Conservation (phyloP, 2,888 invertebrate species). For the Ectropis crepuscularia region DNA sequence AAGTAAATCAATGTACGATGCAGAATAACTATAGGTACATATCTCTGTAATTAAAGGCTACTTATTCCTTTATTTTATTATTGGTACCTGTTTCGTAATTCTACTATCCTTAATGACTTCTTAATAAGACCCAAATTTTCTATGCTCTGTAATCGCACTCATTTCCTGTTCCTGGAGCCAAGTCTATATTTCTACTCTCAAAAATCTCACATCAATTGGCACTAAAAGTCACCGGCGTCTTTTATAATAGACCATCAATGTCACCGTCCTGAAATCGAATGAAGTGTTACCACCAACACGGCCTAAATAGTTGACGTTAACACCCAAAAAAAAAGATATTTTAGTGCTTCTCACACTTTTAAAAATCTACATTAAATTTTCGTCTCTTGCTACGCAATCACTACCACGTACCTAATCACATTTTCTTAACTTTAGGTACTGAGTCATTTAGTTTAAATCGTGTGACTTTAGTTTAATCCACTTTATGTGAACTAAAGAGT, state of each 20-base stretch:
- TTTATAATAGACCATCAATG: slow-evolving; percentile 37
- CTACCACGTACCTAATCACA: slow-evolving; percentile 1
- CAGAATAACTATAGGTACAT: too few relatives aligned
- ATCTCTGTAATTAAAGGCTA: background rate
- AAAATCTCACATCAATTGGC: slow-evolving; percentile 52
- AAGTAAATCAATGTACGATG: too few relatives aligned
- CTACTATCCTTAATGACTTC: background rate
- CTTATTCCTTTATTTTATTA: background rate
- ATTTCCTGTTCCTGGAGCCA: slow-evolving; percentile 31
- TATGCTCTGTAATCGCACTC: slow-evolving; percentile 6
- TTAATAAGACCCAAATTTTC: slow-evolving; percentile 10
- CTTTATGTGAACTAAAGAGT: slow-evolving; percentile 53
- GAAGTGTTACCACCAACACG: slow-evolving; percentile 36
- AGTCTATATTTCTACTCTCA: slow-evolving; percentile 44
- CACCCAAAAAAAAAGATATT: slow-evolving; percentile 25
- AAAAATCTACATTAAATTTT: slow-evolving; percentile 16
- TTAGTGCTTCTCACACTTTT: slow-evolving; percentile 17
- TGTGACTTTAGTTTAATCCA: slow-evolving; percentile 42
- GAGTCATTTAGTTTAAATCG: slow-evolving; percentile 51
- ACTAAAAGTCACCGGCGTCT: slow-evolving; percentile 40
- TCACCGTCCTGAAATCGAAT: slow-evolving; percentile 36
- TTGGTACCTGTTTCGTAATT: too few relatives aligned
- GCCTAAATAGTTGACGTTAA: slow-evolving; percentile 26
- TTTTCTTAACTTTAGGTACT: slow-evolving; percentile 31
- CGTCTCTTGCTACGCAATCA: slow-evolving; percentile 22